Base-by-base conservation (phyloP, 2,888 invertebrate species). In the Oscheius myriophilus region DNA sequence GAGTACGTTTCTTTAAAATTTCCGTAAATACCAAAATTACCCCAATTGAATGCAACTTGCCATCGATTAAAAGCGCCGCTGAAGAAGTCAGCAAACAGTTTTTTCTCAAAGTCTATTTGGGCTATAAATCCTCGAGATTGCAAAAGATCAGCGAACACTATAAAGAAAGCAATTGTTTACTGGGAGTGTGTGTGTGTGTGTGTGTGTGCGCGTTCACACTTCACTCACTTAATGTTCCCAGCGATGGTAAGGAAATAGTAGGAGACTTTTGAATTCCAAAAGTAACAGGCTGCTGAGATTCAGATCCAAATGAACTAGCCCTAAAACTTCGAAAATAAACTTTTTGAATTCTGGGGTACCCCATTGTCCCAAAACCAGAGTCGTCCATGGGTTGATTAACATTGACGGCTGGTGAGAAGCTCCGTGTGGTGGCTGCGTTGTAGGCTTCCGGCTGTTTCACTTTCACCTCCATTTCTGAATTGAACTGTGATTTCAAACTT, bases 381-480 rank as follows among this genome's bases (percentile, higher is more conserved):
- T 64, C 65, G 21, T 64, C 69, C 58, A 57, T 63, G 1, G 68
- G 33, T 4, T 42, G 14, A 6, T 26, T 25, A 14, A 25, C 63
- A 55, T 16, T 23, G 7, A 25, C 51, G 4, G 58, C 54, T 1
- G 53, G 59, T 14, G 21, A 9, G n/a, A 51, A 23, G 1, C 33
- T 52, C 18, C 26, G 25, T 4, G 49, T 39, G 12, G 21, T 16
- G 41, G 21, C 18, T 33, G 43, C 55, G 21, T 62, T 55, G 0
- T 63, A 66, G 1, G 49, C 49, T 54, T 73, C 73, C 2, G 72
- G 76, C 52, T 71, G 70, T 3, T 69, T 64, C 7, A 70, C 46
- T 49, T 74, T 74, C n/a, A 76, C 69, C 59, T 79, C 78, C 78
- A 79, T 79, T 0, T 76, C 78, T 76, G 53, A 54, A 73, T 33